Base-by-base conservation (phyloP, 1,140 invertebrate genomes). In the Augochlora pura region DNA sequence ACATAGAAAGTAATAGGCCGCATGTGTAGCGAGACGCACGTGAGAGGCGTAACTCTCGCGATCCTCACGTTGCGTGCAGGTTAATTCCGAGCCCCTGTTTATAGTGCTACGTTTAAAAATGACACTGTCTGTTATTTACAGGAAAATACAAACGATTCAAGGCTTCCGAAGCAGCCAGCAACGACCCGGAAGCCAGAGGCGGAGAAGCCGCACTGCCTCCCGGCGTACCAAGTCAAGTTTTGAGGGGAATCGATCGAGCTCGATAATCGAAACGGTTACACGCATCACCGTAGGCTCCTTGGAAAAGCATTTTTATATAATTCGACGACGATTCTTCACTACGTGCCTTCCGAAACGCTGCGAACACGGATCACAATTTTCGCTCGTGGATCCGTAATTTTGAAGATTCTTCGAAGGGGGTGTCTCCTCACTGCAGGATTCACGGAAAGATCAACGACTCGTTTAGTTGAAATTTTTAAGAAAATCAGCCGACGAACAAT, bases 71-170 rank as follows among this genome's bases (percentile, higher is more conserved):
- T 1, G 32, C 32, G 32, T 32, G 32, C 32, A 2, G 32, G 32
- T 32, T 32, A 32, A 32, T 32, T 32, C 32, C 32, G 32, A 32
- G 49, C 16, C 4, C 14, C 16, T 7, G 21, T 57, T n/a, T n/a
- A n/a, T n/a, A 2, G 54, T 9, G n/a, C 18, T 0, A 9, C 14
- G 12, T 46, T 10, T 9, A 9, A 57, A 57, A 57, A n/a, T 2
- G 21, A 62, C 14, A 57, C 0, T 25, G 16, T 3, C 14, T 32
- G 32, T 10, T 63, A 23, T 79, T 63, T 23, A 4, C 60, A 93
- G 92, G 90, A 73, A 93, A 93, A 60, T 93, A 92, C 80, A 93
- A 93, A 70, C 88, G 92, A 42, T 91, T 90, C 81, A 90, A 88
- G 73, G 87, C 87, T 70, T 91, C 92, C 16, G 92, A 93, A 69